A percentile compares a stretch with the other conserved stretches of the same genome.
Conservation (phyloP, 2,113 vertebrate genomes). For the Kryptolebias marmoratus region DNA sequence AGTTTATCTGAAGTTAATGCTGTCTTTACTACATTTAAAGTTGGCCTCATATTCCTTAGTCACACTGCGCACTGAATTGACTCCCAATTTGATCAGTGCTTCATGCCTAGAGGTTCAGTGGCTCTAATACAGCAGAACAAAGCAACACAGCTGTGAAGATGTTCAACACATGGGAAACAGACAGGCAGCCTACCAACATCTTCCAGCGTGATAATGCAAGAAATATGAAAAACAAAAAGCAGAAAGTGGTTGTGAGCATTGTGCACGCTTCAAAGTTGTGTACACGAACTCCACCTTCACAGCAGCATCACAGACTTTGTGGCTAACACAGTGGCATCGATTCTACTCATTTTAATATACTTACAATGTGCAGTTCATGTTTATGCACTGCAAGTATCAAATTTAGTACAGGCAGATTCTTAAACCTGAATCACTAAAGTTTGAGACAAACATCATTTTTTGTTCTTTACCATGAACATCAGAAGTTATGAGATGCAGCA, state of each 20-base stretch:
- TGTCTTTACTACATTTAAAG: background rate
- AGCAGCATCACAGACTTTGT: background rate
- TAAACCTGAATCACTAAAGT: background rate
- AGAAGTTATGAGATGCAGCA: too few relatives aligned
- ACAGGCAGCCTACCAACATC: background rate
- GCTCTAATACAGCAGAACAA: background rate
- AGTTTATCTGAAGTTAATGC: background rate
- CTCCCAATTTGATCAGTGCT: background rate
- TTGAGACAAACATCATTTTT: background rate
- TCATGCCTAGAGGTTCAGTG: background rate
- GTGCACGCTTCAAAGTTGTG: background rate
- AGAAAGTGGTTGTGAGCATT: background rate
- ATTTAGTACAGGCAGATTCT: background rate
- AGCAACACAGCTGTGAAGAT: background rate
- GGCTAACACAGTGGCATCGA: background rate
- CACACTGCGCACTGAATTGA: background rate
- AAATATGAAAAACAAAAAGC: background rate
- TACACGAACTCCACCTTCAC: background rate
- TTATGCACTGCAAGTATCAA: background rate
- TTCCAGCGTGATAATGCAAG: background rate
- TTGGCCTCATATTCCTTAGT: background rate
- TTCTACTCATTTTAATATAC: background rate
- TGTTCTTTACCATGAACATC: too few relatives aligned
- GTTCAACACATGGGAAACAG: background rate
- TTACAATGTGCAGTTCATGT: background rate